These are phyloP conservation scores for Ageneiosus marmoratus DNA, from an alignment of 2,113 vertebrate species.

Conservation along the genomic window DNA sequence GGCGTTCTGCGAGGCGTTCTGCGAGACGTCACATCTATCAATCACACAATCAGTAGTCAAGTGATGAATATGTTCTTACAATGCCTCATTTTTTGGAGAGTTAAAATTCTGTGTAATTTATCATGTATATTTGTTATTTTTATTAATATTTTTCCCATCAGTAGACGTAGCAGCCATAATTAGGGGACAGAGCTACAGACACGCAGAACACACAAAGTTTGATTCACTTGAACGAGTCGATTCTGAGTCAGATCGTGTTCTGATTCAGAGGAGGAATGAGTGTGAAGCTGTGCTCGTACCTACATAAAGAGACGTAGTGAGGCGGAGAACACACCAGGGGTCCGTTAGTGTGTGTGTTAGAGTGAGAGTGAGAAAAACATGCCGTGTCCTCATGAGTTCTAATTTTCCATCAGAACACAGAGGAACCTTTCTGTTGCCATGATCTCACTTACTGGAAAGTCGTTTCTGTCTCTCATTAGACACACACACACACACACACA, in stretches of 20 bases:
- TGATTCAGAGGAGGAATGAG: not conserved
- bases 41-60: too few relatives aligned
- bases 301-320: not conserved
- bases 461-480: not conserved
- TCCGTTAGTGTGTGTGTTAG: not conserved
- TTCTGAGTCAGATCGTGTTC: not conserved
- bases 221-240: not conserved
- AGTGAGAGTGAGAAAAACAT: not conserved
- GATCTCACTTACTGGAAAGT: not conserved
- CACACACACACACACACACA: not conserved
- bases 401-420: slow-evolving; percentile 10
- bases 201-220: not conserved
- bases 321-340: not conserved
- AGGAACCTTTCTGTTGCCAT: slow-evolving; percentile 15
- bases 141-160: too few relatives aligned
- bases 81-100: too few relatives aligned
- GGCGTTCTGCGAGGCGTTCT: too few relatives aligned
- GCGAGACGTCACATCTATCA: too few relatives aligned
- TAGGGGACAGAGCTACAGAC: not conserved
- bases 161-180: not conserved
- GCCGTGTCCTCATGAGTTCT: not conserved
- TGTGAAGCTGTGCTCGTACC: not conserved
- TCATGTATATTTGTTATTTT: too few relatives aligned
- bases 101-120: too few relatives aligned
- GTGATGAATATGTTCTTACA: too few relatives aligned